phyloP scores from a whole-genome alignment of 2,113 vertebrate genomes.

The Amblyopsis rosae region DNA sequence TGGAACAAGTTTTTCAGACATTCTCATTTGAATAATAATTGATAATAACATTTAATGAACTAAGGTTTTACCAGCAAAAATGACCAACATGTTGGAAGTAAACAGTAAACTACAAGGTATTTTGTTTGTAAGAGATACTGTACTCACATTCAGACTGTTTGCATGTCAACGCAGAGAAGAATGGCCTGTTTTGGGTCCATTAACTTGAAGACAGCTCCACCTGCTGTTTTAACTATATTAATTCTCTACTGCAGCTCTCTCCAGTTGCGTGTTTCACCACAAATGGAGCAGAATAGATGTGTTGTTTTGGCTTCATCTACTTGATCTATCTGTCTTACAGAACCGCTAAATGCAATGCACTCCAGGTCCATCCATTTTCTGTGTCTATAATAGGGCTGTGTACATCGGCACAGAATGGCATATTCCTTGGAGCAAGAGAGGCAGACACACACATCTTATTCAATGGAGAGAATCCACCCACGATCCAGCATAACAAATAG shows the following conservation, averaged over 20 bases:
- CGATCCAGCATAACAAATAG: constrained; percentile 31
- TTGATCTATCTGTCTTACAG: constrained; percentile 27
- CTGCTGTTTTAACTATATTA: constrained; percentile 56
- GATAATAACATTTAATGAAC: not conserved
- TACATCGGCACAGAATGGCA: not conserved
- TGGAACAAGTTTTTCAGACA: not conserved
- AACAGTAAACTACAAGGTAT: not conserved
- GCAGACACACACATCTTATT: constrained; percentile 36
- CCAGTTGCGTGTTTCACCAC: constrained; percentile 28
- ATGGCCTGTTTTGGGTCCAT: constrained; percentile 24
- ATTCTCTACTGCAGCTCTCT: constrained; percentile 21
- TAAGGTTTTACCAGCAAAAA: not conserved
- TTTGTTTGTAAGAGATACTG: not conserved
- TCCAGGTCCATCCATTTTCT: constrained; percentile 1
- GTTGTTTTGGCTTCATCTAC: constrained; percentile 25
- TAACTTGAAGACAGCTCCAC: constrained; percentile 57
- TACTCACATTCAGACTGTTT: constrained; percentile 5
- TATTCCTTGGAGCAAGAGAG: constrained; percentile 2
- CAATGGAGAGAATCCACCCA: constrained; percentile 24
- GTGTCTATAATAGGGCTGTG: constrained; percentile 8
- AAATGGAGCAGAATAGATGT: constrained; percentile 48
- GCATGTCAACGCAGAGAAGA: not conserved
- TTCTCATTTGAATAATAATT: not conserved
- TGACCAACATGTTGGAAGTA: not conserved
- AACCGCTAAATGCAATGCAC: constrained; percentile 17